Evolutionary conservation across 2,113 vertebrate species (phyloP).

Genomic region (Piliocolobus tephrosceles): DNA sequence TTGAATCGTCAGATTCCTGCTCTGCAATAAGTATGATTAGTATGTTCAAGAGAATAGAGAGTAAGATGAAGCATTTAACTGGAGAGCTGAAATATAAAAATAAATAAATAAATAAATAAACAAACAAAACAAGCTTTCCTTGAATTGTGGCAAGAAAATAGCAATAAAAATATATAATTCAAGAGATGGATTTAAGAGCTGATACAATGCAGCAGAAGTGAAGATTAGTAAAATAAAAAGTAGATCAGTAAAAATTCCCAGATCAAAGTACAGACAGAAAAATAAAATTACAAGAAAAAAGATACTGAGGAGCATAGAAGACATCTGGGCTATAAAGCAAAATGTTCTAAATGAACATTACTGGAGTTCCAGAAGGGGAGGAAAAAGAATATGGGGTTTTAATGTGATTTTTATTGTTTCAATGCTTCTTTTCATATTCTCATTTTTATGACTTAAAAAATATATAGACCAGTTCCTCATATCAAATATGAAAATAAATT

Average conservation of each 20-base stretch:
- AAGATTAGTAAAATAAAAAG: neutral
- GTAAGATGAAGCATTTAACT: neutral
- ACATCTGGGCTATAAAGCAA: neutral
- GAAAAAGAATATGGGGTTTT: neutral
- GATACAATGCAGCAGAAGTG: neutral
- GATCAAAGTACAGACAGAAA: neutral
- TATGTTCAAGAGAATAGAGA: neutral
- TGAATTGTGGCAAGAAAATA: neutral
- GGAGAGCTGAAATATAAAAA: neutral
- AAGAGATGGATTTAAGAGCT: neutral
- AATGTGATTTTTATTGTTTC: neutral
- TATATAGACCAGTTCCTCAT: neutral
- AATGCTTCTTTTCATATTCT: neutral
- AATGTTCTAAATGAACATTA: neutral
- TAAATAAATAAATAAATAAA: neutral
- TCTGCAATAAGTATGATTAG: neutral
- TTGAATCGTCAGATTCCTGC: neutral
- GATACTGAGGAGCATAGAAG: neutral
- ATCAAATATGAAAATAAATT: slow-evolving; percentile 31
- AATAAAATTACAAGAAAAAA: neutral
- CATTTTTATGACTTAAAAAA: slow-evolving; percentile 36
- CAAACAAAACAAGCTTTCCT: neutral
- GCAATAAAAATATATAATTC: neutral
- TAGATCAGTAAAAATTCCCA: neutral
- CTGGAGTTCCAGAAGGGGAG: neutral